phyloP scores from a whole-genome alignment of 2,797 vertebrate species.

The Sebastes vulpes region DNA sequence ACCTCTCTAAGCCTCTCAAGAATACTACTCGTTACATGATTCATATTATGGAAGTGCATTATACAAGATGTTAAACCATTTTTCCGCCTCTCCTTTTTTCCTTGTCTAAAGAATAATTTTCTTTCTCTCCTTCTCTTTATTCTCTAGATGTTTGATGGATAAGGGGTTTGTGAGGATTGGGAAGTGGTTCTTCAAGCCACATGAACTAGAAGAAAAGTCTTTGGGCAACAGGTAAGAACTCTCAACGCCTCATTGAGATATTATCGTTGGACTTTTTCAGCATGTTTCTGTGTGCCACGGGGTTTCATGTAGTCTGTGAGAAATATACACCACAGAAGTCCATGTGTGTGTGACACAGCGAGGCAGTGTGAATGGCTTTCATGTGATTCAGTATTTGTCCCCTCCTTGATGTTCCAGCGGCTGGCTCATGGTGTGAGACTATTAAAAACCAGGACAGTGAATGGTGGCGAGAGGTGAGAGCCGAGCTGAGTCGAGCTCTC shows the following conservation, averaged over 20 bases:
- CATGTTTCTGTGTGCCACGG: neutral
- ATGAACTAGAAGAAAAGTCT: constrained; percentile 93
- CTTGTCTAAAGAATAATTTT: neutral
- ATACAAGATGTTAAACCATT: neutral
- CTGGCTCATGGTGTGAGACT: constrained; percentile 54
- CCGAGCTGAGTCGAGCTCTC: constrained; percentile 43
- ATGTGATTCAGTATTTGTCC: constrained; percentile 51
- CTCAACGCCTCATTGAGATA: neutral
- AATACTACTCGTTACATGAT: neutral
- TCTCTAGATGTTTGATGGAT: constrained; percentile 93
- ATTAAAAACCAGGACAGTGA: constrained; percentile 52
- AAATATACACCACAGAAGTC: neutral
- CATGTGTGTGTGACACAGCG: constrained; percentile 24
- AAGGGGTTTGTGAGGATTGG: constrained; percentile 96
- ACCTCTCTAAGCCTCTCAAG: neutral
- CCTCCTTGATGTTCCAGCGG: constrained; percentile 46
- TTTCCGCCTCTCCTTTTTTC: neutral
- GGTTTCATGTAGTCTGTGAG: neutral
- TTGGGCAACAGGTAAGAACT: constrained; percentile 91
- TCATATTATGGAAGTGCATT: neutral
- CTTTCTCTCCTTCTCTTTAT: neutral
- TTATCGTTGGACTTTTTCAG: neutral
- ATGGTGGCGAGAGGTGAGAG: constrained; percentile 52
- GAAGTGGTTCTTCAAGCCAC: constrained; percentile 97
- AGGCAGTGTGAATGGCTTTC: constrained; percentile 37